Percentiles rank a stretch among this genome's conserved stretches.
These are phyloP conservation scores for Bolborhynchus lineola DNA, from an alignment of 2,113 vertebrate species.

Conservation along the genomic window DNA sequence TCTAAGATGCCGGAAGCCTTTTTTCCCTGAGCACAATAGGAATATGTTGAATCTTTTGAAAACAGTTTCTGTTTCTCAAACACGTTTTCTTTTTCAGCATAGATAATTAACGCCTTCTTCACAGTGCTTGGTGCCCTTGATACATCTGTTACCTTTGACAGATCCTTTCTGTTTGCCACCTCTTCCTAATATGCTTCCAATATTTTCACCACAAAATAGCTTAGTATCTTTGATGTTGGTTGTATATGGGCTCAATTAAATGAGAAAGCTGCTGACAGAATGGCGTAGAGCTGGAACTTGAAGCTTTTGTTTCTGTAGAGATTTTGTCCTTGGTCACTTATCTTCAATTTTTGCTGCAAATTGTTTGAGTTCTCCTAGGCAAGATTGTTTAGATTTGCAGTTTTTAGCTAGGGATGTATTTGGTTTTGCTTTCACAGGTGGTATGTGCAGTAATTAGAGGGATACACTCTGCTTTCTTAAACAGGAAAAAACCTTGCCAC, in stretches of 20 bases:
- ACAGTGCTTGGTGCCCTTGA: conserved; percentile 35
- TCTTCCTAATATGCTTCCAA: neutral
- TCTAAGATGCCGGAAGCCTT: neutral
- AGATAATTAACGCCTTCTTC: conserved; percentile 54
- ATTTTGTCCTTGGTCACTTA: conserved; percentile 60
- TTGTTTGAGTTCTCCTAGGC: neutral
- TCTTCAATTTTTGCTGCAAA: conserved; percentile 17
- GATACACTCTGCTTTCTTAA: neutral
- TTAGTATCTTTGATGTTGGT: conserved; percentile 35
- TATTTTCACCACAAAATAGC: conserved; percentile 43
- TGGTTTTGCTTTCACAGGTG: neutral
- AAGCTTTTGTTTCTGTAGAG: conserved; percentile 40
- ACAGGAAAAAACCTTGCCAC: neutral
- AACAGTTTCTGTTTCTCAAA: conserved; percentile 67
- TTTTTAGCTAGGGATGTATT: neutral
- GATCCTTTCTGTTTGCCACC: conserved; percentile 52
- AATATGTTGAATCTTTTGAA: conserved; percentile 56
- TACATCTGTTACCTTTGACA: conserved; percentile 46
- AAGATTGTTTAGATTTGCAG: neutral
- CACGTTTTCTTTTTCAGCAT: conserved; percentile 47
- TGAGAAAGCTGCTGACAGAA: conserved; percentile 1
- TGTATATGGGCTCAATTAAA: conserved; percentile 34
- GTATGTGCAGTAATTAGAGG: neutral
- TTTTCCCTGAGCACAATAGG: conserved; percentile 41
- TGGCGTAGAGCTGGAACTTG: neutral